phyloP scores from a whole-genome alignment of 2,113 vertebrate genomes.

The Talpa occidentalis region DNA sequence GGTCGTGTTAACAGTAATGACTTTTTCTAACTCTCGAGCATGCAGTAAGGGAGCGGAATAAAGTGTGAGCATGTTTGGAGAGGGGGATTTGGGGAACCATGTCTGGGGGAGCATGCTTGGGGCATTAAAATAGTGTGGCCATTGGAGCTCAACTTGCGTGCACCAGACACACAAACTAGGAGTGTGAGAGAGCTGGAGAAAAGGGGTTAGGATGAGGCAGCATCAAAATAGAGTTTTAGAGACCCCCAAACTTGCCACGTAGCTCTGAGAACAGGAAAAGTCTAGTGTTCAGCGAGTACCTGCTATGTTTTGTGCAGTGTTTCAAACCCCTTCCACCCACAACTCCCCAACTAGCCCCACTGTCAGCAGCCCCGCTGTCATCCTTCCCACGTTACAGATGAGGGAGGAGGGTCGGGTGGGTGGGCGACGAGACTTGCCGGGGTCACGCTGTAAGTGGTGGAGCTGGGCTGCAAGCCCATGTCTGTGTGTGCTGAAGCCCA shows the following conservation, averaged over 20 bases:
- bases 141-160: background rate
- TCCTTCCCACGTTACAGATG: background rate
- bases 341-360: background rate
- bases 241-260: background rate
- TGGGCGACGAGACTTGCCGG: background rate
- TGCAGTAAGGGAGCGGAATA: background rate
- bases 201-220: background rate
- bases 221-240: background rate
- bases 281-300: background rate
- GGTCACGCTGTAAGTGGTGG: background rate
- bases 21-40: background rate
- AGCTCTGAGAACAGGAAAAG: background rate
- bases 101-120: too few species aligned
- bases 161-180: background rate
- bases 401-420: background rate
- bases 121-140: background rate
- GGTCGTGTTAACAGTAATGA: background rate
- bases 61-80: background rate
- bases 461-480: background rate
- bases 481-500: background rate
- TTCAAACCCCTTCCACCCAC: background rate
- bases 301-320: fast-evolving
- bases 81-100: background rate
- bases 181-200: background rate
- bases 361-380: background rate